These are phyloP conservation scores for Zophobas atratus DNA, from an alignment of 1,140 invertebrate genomes.

Conservation along the genomic window DNA sequence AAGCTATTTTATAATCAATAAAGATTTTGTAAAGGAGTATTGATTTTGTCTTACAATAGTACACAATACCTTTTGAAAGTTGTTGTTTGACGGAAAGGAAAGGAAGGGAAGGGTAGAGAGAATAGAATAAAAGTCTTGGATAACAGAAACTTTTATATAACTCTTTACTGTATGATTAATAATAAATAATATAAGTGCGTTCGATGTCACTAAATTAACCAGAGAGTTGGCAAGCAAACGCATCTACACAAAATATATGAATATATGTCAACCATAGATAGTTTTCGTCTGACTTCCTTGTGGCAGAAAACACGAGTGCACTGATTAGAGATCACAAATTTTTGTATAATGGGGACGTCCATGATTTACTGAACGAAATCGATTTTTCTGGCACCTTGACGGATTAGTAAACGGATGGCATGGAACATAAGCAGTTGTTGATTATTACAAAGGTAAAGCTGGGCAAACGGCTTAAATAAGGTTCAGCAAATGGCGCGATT, in stretches of 20 bases:
- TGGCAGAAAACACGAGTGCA: constrained; percentile 61
- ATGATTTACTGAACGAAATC: constrained; percentile 44
- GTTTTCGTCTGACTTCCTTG: constrained; percentile 56
- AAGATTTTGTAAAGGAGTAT: constrained; percentile 52
- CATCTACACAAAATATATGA: constrained; percentile 67
- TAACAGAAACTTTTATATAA: constrained; percentile 64
- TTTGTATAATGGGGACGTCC: constrained; percentile 60
- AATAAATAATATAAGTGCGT: constrained; percentile 64
- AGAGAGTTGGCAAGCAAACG: constrained; percentile 65
- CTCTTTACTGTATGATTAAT: constrained; percentile 59
- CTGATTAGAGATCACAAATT: constrained; percentile 61
- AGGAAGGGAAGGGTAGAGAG: background rate
- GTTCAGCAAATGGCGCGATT: constrained; percentile 40
- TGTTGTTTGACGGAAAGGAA: background rate
- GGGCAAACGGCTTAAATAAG: constrained; percentile 46
- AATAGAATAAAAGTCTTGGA: constrained; percentile 36
- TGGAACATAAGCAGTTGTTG: constrained; percentile 64
- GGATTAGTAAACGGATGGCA: constrained; percentile 61
- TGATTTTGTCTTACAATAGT: background rate
- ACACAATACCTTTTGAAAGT: background rate
- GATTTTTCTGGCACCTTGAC: constrained; percentile 41
- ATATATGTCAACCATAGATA: constrained; percentile 62
- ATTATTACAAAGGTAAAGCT: constrained; percentile 58
- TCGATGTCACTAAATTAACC: constrained; percentile 67
- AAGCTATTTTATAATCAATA: constrained; percentile 64